Percentiles rank a stretch among this genome's conserved stretches.
Evolutionary conservation across 2,797 vertebrate genomes (phyloP).

Genomic region (Platalea minor): DNA sequence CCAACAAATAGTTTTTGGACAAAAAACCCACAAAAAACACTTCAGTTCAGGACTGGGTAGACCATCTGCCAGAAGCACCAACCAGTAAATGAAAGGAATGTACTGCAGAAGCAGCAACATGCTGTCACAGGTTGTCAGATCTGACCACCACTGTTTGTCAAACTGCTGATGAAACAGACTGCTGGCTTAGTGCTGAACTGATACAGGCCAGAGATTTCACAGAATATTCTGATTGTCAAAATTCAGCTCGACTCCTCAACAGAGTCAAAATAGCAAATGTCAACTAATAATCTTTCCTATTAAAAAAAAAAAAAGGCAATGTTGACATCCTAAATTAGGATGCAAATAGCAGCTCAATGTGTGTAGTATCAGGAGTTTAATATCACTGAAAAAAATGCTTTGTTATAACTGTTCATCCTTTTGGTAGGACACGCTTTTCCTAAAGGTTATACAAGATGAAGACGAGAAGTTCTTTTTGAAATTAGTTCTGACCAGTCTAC

Average conservation of each 20-base stretch:
- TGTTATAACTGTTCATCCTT: not conserved
- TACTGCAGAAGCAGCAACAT: not conserved
- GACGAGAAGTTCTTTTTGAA: not conserved
- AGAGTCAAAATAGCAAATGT: not conserved
- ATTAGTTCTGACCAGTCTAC: not conserved
- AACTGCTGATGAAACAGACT: not conserved
- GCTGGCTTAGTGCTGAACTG: not conserved
- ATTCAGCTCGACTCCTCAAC: not conserved
- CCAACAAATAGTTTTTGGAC: not conserved
- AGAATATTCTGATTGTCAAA: not conserved
- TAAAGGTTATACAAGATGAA: not conserved
- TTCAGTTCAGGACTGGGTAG: not conserved
- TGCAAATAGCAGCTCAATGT: not conserved
- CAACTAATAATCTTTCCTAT: not conserved
- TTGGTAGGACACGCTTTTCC: not conserved
- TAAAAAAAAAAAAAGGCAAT: not conserved
- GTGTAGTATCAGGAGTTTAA: not conserved
- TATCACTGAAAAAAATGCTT: not conserved
- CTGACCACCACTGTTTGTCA: not conserved
- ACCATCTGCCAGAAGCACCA: not conserved
- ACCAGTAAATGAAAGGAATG: not conserved
- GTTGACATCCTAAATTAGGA: not conserved
- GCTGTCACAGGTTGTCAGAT: not conserved
- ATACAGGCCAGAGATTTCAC: not conserved
- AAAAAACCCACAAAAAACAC: not conserved